Percentiles rank a stretch among this genome's conserved stretches.
Evolutionary conservation across 2,113 vertebrate species (phyloP).

Genomic region (Zosterops borbonicus): DNA sequence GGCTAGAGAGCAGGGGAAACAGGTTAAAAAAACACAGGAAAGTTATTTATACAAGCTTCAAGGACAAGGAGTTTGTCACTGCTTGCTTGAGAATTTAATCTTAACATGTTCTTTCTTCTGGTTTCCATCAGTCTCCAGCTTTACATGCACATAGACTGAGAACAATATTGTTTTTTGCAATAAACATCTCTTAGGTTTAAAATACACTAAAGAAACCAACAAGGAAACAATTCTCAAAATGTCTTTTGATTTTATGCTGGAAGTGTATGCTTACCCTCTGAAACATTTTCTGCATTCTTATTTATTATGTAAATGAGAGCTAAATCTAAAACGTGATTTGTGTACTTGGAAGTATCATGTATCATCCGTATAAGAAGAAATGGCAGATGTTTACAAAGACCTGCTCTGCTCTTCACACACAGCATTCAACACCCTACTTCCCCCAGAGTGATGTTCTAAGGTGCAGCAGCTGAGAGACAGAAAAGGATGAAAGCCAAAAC

Average conservation of each 20-base stretch:
- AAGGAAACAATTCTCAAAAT: neutral
- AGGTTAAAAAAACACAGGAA: conserved; percentile 91
- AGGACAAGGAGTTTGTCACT: conserved; percentile 87
- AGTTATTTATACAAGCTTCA: conserved; percentile 92
- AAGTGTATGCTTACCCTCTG: conserved; percentile 50
- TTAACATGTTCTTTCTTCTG: conserved; percentile 69
- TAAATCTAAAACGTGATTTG: conserved; percentile 68
- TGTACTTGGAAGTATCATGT: conserved; percentile 29
- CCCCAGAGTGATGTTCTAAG: neutral
- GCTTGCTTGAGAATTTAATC: conserved; percentile 81
- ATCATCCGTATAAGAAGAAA: conserved; percentile 33
- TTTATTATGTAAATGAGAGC: conserved; percentile 61
- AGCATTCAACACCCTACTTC: neutral
- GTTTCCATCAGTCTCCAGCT: conserved; percentile 75
- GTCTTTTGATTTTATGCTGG: conserved; percentile 40
- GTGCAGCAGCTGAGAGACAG: neutral
- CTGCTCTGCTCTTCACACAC: neutral
- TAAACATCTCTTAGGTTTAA: neutral
- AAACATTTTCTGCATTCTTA: conserved; percentile 54
- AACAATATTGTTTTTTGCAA: neutral
- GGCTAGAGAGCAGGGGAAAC: conserved; percentile 70
- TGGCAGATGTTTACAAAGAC: conserved; percentile 15
- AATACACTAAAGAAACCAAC: neutral
- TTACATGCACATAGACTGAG: neutral
- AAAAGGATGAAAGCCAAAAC: neutral